Evolutionary conservation across 92 coral and sea anemone genomes (phyloP).

Genomic region (Parazoanthus atlanticus): DNA sequence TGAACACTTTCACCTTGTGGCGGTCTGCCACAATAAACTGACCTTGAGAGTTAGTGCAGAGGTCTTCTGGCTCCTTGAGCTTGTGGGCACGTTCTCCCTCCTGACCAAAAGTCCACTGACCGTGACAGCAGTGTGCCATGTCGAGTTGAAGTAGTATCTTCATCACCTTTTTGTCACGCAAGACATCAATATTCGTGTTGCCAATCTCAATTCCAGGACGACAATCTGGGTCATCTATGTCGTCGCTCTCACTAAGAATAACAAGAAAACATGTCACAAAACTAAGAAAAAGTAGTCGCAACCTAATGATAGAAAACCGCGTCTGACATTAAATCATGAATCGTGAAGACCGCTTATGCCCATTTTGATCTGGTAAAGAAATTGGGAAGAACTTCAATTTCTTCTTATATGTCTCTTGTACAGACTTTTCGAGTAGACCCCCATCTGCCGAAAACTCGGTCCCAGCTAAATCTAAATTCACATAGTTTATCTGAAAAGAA

Average conservation of each 20-base stretch:
- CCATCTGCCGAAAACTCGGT: too few relatives aligned
- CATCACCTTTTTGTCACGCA: neutral
- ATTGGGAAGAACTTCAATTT: too few relatives aligned
- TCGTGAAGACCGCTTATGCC: too few relatives aligned
- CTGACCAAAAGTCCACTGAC: neutral
- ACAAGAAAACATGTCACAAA: too few relatives aligned
- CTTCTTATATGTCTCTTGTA: too few relatives aligned
- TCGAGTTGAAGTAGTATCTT: neutral
- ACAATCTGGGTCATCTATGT: neutral
- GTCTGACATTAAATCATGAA: too few relatives aligned
- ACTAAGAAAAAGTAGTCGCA: too few relatives aligned
- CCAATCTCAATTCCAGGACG: neutral
- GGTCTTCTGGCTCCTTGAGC: neutral
- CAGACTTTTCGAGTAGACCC: too few relatives aligned
- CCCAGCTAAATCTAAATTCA: too few relatives aligned
- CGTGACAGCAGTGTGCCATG: conserved; percentile 1
- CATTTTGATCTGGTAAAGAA: too few relatives aligned
- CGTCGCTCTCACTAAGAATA: neutral
- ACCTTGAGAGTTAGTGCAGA: conserved; percentile 11
- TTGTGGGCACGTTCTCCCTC: neutral
- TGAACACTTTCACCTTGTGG: conserved; percentile 18
- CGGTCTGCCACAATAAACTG: conserved; percentile 26
- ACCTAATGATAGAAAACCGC: too few relatives aligned
- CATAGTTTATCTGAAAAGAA: too few relatives aligned
- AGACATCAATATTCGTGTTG: neutral